Conservation (phyloP, 2,797 vertebrate species). For the Columba guinea region DNA sequence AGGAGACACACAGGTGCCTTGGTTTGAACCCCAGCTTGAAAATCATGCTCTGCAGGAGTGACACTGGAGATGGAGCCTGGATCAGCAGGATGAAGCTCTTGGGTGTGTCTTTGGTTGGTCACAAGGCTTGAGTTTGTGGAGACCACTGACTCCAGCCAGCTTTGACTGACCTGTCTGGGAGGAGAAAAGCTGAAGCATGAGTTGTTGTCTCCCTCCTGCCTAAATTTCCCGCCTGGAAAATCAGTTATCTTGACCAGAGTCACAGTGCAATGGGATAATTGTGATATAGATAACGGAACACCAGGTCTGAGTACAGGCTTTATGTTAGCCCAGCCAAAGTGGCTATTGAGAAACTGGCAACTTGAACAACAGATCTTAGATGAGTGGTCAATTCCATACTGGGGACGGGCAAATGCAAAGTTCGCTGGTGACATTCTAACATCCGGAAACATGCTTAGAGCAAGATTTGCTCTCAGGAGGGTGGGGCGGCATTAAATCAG, state of each 20-base stretch:
- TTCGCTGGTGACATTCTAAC: neutral
- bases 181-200: neutral
- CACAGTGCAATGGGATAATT: neutral
- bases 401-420: neutral
- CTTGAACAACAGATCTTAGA: neutral
- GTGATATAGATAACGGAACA: neutral
- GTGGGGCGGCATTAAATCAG: conserved; percentile 10
- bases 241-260: neutral
- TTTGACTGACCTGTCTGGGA: neutral
- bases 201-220: neutral
- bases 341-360: neutral
- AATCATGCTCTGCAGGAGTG: neutral
- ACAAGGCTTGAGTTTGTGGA: neutral
- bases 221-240: neutral
- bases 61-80: neutral
- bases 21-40: neutral
- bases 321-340: neutral
- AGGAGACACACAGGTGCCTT: neutral
- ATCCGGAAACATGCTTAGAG: neutral
- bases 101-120: neutral
- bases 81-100: neutral
- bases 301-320: neutral
- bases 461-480: neutral
- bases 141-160: neutral
- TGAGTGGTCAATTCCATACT: neutral